These are phyloP conservation scores for Adelphocoris suturalis DNA, from an alignment of 2,888 invertebrate genomes.

Conservation along the genomic window DNA sequence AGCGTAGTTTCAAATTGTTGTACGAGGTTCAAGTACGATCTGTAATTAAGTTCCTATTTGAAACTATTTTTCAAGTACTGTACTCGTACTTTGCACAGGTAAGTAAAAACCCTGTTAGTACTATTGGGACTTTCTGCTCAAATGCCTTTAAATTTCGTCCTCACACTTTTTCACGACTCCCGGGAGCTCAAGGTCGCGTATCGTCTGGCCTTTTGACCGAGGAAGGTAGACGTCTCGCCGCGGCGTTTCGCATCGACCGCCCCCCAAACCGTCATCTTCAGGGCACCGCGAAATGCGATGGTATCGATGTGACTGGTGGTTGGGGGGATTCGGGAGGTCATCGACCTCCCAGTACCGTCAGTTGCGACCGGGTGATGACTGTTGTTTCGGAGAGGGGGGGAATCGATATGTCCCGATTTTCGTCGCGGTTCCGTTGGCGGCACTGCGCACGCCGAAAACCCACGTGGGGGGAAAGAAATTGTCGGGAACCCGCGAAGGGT, in stretches of 20 bases:
- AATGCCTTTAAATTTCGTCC: no score
- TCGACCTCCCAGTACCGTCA: constrained; percentile 34
- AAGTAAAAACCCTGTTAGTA: no score
- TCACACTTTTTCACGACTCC: no score
- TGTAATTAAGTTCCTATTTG: no score
- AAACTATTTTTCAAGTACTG: no score
- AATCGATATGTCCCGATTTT: constrained; percentile 15
- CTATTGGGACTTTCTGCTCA: no score
- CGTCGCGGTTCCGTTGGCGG: background rate
- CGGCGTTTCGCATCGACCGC: constrained; percentile 41
- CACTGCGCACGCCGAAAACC: background rate
- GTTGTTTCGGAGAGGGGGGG: background rate
- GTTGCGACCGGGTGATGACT: constrained; percentile 11
- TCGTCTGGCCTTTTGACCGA: constrained; percentile 6
- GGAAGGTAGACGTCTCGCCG: constrained; percentile 12
- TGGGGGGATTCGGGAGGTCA: background rate
- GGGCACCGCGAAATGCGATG: background rate
- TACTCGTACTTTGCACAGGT: no score
- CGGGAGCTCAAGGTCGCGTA: constrained; percentile 8
- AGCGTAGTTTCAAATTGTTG: no score
- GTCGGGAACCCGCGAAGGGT: background rate
- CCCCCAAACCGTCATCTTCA: constrained; percentile 36
- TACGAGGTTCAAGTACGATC: no score
- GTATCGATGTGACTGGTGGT: no score
- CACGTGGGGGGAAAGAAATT: background rate